These are phyloP conservation scores for Tetrax tetrax DNA, from an alignment of 2,113 vertebrate genomes.

Conservation along the genomic window DNA sequence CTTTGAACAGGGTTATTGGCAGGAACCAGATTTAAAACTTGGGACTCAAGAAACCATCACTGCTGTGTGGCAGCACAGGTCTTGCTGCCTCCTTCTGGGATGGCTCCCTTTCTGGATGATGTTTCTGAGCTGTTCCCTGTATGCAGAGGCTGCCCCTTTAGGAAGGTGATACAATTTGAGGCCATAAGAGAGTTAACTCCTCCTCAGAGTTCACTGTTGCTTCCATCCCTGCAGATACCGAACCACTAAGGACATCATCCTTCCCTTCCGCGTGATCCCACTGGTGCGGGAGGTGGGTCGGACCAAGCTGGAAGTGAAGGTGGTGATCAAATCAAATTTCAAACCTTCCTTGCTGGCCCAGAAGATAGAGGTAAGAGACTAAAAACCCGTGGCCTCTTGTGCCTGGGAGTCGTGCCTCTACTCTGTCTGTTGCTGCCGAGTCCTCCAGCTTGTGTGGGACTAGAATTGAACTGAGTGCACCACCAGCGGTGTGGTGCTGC, in stretches of 20 bases:
- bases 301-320: slow-evolving; percentile 98
- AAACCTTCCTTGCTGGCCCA: slow-evolving; percentile 97
- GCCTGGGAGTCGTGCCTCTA: neutral
- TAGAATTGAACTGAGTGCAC: neutral
- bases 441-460: neutral
- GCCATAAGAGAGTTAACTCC: neutral
- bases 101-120: neutral
- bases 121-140: neutral
- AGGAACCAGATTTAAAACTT: neutral
- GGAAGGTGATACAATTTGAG: neutral
- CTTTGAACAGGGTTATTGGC: neutral
- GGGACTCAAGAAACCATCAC: neutral
- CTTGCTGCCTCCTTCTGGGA: neutral
- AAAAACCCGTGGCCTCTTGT: neutral
- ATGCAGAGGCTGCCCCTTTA: neutral
- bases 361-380: slow-evolving; percentile 92
- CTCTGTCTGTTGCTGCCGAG: neutral
- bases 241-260: slow-evolving; percentile 99
- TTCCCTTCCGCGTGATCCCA: slow-evolving; percentile 97
- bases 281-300: slow-evolving; percentile 96
- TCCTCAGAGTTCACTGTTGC: neutral
- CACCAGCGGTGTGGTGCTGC: neutral
- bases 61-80: neutral
- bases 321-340: slow-evolving; percentile 99
- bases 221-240: slow-evolving; percentile 84